Evolutionary conservation across 37 sponge, comb jelly and placozoan species (phyloP).

Genomic region (Agelas oroides): DNA sequence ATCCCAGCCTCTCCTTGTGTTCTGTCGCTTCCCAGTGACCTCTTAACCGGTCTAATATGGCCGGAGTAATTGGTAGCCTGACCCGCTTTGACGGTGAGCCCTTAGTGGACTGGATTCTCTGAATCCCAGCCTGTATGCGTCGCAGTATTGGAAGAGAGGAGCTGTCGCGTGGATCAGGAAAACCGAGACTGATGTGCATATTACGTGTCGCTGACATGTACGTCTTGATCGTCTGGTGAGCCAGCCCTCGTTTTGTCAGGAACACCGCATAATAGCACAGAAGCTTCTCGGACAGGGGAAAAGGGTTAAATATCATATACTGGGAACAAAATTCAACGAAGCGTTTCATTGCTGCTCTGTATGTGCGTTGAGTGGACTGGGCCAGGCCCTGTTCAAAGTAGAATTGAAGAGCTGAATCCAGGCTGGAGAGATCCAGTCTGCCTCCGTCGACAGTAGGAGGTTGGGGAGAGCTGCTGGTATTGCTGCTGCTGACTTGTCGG

Average conservation of each 20-base stretch:
- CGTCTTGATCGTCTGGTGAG: no score
- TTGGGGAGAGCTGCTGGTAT: not conserved
- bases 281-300: no score
- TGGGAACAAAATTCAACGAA: no score
- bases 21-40: not conserved
- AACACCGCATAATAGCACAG: no score
- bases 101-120: not conserved
- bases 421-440: no score
- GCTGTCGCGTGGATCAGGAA: not conserved
- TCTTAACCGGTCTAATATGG: not conserved
- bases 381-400: no score
- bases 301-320: no score
- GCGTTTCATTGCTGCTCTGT: no score
- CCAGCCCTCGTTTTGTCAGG: no score
- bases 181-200: not conserved
- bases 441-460: no score
- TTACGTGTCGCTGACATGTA: not conserved
- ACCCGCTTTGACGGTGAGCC: not conserved
- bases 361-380: no score
- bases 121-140: not conserved
- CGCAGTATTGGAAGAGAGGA: not conserved
- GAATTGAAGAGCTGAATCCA: no score
- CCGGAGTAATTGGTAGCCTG: not conserved
- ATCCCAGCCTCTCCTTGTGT: not conserved
- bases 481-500: not conserved